A percentile compares a stretch with the other conserved stretches of the same genome.
These are phyloP conservation scores for Bellardia pandia DNA, from an alignment of 2,888 invertebrate genomes.

Conservation along the genomic window DNA sequence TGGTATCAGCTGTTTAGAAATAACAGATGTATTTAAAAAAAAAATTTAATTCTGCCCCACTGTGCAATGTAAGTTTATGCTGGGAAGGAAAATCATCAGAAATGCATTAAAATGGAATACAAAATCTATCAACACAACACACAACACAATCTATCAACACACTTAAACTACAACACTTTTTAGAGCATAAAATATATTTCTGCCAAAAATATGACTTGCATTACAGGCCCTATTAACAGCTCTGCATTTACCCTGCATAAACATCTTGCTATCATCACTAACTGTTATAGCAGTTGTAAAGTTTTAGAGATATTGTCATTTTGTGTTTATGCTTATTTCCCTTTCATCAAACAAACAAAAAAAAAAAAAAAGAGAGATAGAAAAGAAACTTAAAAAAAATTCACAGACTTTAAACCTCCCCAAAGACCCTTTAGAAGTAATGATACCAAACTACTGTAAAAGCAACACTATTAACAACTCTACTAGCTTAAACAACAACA, in stretches of 20 bases:
- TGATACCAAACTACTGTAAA: slow-evolving; percentile 50
- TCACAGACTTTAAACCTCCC: slow-evolving; percentile 51
- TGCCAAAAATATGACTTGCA: too few species aligned
- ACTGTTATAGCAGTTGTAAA: slow-evolving; percentile 51
- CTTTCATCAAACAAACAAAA: slow-evolving; percentile 24
- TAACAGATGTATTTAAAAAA: too few species aligned
- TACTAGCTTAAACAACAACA: slow-evolving; percentile 2
- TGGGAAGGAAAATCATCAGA: too few species aligned
- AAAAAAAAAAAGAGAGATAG: slow-evolving; percentile 4
- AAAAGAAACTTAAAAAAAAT: slow-evolving; percentile 20
- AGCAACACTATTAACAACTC: slow-evolving; percentile 48
- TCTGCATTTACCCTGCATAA: neutral
- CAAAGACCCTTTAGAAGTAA: slow-evolving; percentile 63
- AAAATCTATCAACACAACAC: too few species aligned
- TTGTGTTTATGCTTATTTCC: slow-evolving; percentile 66
- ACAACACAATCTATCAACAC: too few species aligned
- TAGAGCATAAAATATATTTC: too few species aligned
- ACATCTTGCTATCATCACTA: slow-evolving; percentile 35
- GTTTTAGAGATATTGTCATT: slow-evolving; percentile 67
- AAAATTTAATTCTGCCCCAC: too few species aligned
- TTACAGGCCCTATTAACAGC: neutral
- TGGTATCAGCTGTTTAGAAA: too few species aligned
- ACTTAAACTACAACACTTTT: too few species aligned
- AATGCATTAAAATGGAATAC: too few species aligned
- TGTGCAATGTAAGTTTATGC: too few species aligned